Conservation (phyloP, 2,888 invertebrate genomes). For the Troides oblongomaculatus region DNA sequence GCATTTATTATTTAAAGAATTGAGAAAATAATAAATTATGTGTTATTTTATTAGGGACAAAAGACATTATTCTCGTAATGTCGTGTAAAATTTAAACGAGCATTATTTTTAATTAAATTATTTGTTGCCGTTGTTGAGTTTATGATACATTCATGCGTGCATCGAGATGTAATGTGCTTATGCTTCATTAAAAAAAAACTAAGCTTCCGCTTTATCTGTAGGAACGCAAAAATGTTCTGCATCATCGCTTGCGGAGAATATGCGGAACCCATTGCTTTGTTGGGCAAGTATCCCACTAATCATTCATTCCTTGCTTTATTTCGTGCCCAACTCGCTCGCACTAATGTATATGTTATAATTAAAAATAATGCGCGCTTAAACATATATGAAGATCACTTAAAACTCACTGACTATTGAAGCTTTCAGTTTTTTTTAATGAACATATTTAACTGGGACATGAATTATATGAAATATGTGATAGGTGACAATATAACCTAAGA, state of each 20-base stretch:
- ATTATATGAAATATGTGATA: conserved; percentile 21
- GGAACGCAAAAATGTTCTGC: conserved; percentile 19
- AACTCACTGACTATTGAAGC: not conserved
- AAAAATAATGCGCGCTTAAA: conserved; percentile 26
- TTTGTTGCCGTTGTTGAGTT: too few species aligned
- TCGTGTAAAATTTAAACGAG: conserved; percentile 15
- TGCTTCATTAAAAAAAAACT: not conserved
- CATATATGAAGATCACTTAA: not conserved
- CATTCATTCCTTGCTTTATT: not conserved
- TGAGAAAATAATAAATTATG: too few species aligned
- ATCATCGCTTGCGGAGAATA: conserved; percentile 22
- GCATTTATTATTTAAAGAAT: too few species aligned
- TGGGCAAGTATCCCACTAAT: conserved; percentile 27
- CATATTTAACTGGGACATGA: too few species aligned
- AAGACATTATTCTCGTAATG: too few species aligned
- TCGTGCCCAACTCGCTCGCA: too few species aligned
- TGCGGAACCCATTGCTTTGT: conserved; percentile 26
- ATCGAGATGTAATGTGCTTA: too few species aligned
- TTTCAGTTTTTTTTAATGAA: too few species aligned
- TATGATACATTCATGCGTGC: not conserved
- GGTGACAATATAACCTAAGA: conserved; percentile 38
- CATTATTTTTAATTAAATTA: conserved; percentile 21
- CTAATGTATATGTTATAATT: not conserved
- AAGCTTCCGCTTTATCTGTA: conserved; percentile 24
- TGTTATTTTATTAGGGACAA: too few species aligned